These are phyloP conservation scores for Lateolabrax maculatus DNA, from an alignment of 2,797 vertebrate genomes.

Conservation along the genomic window DNA sequence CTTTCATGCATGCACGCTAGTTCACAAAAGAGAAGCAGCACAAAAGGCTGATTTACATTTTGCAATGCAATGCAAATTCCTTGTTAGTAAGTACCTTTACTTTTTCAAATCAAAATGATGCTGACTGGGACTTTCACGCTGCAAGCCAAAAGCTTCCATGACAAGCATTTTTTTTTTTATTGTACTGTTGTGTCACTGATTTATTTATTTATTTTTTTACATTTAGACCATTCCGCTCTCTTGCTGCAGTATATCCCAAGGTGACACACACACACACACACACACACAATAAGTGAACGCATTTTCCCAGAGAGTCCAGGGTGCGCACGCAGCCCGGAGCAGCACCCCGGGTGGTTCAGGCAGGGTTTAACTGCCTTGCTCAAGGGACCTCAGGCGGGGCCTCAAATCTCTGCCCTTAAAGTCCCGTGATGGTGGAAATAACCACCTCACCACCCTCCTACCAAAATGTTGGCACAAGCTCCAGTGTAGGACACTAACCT, in stretches of 20 bases:
- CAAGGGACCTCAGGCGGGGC: neutral
- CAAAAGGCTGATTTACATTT: conserved; percentile 79
- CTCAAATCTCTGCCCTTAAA: conserved; percentile 3
- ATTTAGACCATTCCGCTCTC: conserved; percentile 26
- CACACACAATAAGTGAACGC: neutral
- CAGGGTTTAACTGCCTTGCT: neutral
- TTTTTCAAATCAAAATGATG: conserved; percentile 78
- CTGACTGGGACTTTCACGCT: conserved; percentile 71
- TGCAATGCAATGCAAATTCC: conserved; percentile 73
- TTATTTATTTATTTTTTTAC: conserved; percentile 46
- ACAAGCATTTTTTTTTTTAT: conserved; percentile 71
- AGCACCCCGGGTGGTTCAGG: neutral
- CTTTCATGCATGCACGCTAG: conserved; percentile 46
- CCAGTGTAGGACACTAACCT: conserved; percentile 81
- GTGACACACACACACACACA: conserved; percentile 32
- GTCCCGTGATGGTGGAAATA: no score
- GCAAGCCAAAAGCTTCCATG: conserved; percentile 62
- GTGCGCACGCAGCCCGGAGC: neutral
- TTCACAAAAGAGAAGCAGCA: conserved; percentile 56
- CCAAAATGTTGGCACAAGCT: neutral
- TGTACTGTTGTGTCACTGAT: conserved; percentile 60
- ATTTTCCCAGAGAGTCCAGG: conserved; percentile 5
- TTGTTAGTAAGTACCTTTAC: conserved; percentile 76
- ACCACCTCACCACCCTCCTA: neutral
- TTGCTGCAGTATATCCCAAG: conserved; percentile 21